Conservation (phyloP, 2,113 vertebrate species). For the Hemicordylus capensis region DNA sequence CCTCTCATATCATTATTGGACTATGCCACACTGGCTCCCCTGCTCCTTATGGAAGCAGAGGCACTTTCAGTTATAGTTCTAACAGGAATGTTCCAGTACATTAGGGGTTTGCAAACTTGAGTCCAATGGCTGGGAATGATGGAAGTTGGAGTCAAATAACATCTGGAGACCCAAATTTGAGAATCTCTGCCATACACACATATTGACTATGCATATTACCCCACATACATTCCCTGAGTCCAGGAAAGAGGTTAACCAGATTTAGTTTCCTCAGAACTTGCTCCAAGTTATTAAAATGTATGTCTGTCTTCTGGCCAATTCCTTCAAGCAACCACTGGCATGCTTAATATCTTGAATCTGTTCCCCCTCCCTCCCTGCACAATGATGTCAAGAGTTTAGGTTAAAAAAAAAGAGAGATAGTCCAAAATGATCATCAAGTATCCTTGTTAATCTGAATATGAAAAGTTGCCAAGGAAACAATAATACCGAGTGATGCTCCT, state of each 20-base stretch:
- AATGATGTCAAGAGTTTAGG: background rate
- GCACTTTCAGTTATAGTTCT: too few relatives aligned
- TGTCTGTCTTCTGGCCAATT: too few relatives aligned
- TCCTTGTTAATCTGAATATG: background rate
- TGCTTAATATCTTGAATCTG: background rate
- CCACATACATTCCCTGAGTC: background rate
- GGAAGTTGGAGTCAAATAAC: too few relatives aligned
- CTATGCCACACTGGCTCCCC: background rate
- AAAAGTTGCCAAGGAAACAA: conserved; percentile 67
- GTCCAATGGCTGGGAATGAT: too few relatives aligned
- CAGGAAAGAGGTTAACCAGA: background rate
- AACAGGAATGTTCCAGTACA: background rate
- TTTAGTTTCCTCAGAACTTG: background rate
- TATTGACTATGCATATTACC: too few relatives aligned
- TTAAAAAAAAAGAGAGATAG: background rate
- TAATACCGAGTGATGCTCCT: conserved; percentile 20
- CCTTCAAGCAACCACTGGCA: background rate
- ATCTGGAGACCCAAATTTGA: too few relatives aligned
- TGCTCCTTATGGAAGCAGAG: background rate
- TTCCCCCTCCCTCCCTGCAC: background rate
- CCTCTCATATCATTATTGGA: background rate
- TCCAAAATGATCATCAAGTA: background rate
- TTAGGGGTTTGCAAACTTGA: too few relatives aligned
- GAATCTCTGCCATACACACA: too few relatives aligned
- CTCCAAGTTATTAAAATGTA: too few relatives aligned